A percentile compares a stretch with the other conserved stretches of the same genome.
These are phyloP conservation scores for Mesoligia furuncula DNA, from an alignment of 2,888 invertebrate species.

Conservation along the genomic window DNA sequence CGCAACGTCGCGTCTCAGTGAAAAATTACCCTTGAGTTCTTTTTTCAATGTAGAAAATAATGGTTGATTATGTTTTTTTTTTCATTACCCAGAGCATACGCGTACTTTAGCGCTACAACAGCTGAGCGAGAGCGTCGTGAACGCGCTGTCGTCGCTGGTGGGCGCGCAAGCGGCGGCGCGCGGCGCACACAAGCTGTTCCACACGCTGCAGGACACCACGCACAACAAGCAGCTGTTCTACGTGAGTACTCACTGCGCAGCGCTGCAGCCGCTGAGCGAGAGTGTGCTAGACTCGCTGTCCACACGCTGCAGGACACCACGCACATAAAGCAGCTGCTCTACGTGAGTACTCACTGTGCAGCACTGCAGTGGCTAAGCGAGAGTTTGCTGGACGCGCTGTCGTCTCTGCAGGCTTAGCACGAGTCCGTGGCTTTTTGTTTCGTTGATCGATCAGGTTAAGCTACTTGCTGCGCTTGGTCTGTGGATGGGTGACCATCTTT, in stretches of 20 bases:
- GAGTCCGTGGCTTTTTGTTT: too few relatives aligned
- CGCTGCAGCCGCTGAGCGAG: constrained; percentile 92
- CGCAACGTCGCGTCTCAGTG: neutral
- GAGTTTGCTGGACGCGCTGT: constrained; percentile 86
- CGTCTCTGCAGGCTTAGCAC: too few relatives aligned
- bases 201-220: constrained; percentile 95
- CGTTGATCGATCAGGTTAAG: too few relatives aligned
- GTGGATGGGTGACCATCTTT: too few relatives aligned
- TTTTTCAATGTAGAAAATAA: neutral
- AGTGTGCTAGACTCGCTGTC: constrained; percentile 94
- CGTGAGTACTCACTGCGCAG: constrained; percentile 91
- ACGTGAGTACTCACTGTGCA: constrained; percentile 91
- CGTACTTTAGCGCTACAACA: constrained; percentile 92
- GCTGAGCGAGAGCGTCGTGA: constrained; percentile 93
- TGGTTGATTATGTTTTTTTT: neutral
- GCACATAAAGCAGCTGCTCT: constrained; percentile 97
- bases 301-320: constrained; percentile 95
- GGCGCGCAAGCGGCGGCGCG: constrained; percentile 96
- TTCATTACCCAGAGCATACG: constrained; percentile 89
- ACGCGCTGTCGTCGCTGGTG: constrained; percentile 95
- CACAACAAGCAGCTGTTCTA: constrained; percentile 98
- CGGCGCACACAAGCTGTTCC: constrained; percentile 96
- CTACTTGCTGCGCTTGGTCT: too few relatives aligned
- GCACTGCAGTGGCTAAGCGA: constrained; percentile 93
- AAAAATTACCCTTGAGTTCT: neutral